Percentiles rank a stretch among this genome's conserved stretches.
phyloP scores from a whole-genome alignment of 1,140 invertebrate genomes.

The Orius insidiosus region DNA sequence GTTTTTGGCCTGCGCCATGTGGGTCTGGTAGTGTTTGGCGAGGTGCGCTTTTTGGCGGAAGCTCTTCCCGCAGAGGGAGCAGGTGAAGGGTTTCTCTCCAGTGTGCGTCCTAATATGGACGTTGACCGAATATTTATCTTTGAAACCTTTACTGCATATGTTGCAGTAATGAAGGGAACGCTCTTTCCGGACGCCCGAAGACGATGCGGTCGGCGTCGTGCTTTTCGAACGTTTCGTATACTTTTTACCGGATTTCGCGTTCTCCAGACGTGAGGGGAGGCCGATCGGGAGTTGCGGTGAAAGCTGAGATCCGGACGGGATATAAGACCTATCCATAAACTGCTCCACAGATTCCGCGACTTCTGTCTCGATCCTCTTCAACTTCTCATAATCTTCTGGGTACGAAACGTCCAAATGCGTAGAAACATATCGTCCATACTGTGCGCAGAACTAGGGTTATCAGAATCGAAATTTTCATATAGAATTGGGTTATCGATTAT shows the following conservation, averaged over 20 bases:
- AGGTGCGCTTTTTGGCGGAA: constrained; percentile 92
- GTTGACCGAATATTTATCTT: constrained; percentile 85
- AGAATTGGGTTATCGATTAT: constrained; percentile 13
- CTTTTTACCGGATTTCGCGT: constrained; percentile 17
- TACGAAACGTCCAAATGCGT: constrained; percentile 28
- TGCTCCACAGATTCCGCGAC: constrained; percentile 23
- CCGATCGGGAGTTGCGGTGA: constrained; percentile 11
- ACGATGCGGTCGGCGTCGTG: constrained; percentile 10
- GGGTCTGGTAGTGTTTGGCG: constrained; percentile 93
- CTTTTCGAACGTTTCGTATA: constrained; percentile 19
- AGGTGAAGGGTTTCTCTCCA: constrained; percentile 78
- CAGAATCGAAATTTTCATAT: constrained; percentile 16
- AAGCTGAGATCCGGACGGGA: constrained; percentile 16
- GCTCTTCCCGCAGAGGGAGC: constrained; percentile 72
- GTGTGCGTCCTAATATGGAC: constrained; percentile 83
- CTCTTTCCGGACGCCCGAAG: constrained; percentile 41
- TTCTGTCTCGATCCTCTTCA: constrained; percentile 31
- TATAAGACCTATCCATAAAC: constrained; percentile 16
- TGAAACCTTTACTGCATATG: constrained; percentile 83
- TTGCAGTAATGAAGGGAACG: constrained; percentile 75
- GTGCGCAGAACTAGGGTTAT: constrained; percentile 21
- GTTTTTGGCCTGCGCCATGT: constrained; percentile 46
- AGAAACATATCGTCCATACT: constrained; percentile 24
- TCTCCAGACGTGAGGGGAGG: background rate
- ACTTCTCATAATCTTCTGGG: constrained; percentile 52